Evolutionary conservation across 2,797 vertebrate species (phyloP).

Genomic region (Hypotaenidia okinawae): DNA sequence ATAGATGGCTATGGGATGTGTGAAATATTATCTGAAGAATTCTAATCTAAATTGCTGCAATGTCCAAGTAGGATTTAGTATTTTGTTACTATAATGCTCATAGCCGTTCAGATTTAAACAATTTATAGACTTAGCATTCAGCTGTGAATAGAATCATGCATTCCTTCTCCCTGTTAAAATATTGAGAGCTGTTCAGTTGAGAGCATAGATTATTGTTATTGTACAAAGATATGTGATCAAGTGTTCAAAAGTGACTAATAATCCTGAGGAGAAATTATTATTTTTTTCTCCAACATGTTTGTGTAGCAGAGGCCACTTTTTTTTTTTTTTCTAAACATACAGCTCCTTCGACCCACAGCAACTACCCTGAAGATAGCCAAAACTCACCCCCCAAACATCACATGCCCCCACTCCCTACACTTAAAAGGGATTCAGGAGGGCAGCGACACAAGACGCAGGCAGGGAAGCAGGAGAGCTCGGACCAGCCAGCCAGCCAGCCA

Average conservation of each 20-base stretch:
- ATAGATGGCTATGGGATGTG: conserved; percentile 73
- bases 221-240: not conserved
- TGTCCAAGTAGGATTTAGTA: conserved; percentile 63
- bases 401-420: no score
- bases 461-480: no score
- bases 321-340: not conserved
- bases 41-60: conserved; percentile 71
- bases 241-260: conserved; percentile 24
- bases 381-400: no score
- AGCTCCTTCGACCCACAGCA: no score
- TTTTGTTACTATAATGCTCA: conserved; percentile 54
- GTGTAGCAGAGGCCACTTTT: not conserved
- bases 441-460: no score
- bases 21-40: conserved; percentile 74
- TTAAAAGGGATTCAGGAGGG: no score
- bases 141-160: conserved; percentile 13
- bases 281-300: not conserved
- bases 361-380: no score
- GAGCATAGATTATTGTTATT: conserved; percentile 25
- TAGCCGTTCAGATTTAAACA: conserved; percentile 47
- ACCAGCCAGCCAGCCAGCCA: no score
- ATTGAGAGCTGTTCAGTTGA: conserved; percentile 11
- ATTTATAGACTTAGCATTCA: conserved; percentile 45
- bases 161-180: conserved; percentile 22
- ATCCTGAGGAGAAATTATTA: not conserved